Conservation (phyloP, 92 coral and sea anemone species). For the Phenganax marumi region DNA sequence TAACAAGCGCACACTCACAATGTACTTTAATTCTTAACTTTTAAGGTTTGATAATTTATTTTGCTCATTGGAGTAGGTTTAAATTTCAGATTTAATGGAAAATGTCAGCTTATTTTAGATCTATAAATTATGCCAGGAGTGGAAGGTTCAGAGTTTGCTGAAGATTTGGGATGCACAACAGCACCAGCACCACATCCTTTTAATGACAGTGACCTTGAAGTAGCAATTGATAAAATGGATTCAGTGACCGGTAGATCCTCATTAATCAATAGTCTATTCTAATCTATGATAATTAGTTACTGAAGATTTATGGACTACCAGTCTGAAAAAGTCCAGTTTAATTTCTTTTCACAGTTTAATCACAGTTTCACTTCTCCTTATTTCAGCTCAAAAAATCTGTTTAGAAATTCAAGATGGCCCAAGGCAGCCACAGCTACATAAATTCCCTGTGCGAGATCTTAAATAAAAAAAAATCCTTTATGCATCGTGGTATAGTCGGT, state of each 20-base stretch:
- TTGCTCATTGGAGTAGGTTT: background rate
- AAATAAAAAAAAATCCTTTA: conserved; percentile 14
- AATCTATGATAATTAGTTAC: background rate
- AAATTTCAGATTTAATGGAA: background rate
- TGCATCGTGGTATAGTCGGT: background rate
- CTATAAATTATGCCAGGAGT: background rate
- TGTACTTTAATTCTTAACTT: background rate
- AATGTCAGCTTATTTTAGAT: background rate
- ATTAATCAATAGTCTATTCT: background rate
- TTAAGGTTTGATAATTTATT: background rate
- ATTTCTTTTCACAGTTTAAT: background rate
- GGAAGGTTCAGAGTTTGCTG: background rate
- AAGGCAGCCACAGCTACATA: conserved; percentile 28
- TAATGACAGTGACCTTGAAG: background rate
- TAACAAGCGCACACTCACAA: no score
- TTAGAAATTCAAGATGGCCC: conserved; percentile 11
- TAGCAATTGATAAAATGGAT: background rate
- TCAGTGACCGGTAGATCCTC: background rate
- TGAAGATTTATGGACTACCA: background rate
- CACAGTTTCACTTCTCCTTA: background rate
- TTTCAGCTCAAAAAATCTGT: background rate
- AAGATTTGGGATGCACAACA: background rate
- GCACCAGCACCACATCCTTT: background rate
- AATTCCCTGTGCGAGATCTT: conserved; percentile 14
- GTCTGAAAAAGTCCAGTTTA: background rate